Evolutionary conservation across 1,140 invertebrate genomes (phyloP), one percentile per base, ranked within the genome.

Genomic region (Parapsyche elsis): DNA sequence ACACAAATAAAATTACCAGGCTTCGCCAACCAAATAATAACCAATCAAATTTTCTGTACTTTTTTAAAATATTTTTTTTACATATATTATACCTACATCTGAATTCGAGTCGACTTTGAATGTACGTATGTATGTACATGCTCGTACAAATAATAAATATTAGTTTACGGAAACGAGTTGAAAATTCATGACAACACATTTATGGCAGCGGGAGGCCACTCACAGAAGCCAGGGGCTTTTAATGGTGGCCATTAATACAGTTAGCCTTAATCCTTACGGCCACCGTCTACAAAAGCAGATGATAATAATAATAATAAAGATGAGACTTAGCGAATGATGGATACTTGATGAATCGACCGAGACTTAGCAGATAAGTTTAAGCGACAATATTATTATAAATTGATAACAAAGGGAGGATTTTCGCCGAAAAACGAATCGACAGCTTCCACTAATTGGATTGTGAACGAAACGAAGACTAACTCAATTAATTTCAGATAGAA

Each of bases 301-400:
- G 38, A 71, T 71, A 71, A 71, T 71, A 71, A 71, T 71, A 71
- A 71, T 71, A 71, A n/a, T 71, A 71, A 71, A 71, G 70, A 71
- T 71, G 23, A 71, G 70, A 45, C 38, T 44, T 30, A 30, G 70
- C 70, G 70, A 71, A 71, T 71, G 70, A 71, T 71, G 26, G 23
- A 38, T 71, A 38, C 70, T 71, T 71, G 70, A 71, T n/a, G 70
- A 71, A 71, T 71, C 30, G 70, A 71, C 1, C 5, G 5, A 14
- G 30, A 26, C 49, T 53, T 53, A 12, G 16, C 49, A 53, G 10
- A 53, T 10, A 38, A 4, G 2, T 38, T 38, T 38, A 38, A 38
- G 30, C 7, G 2, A 38, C 30, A 38, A 7, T 38, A 38, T 38
- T n/a, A n/a, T n/a, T n/a, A n/a, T n/a, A n/a, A n/a, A n/a, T n/a